Evolutionary conservation across 2,888 invertebrate species (phyloP).

Genomic region (Galerucella nymphaeae): DNA sequence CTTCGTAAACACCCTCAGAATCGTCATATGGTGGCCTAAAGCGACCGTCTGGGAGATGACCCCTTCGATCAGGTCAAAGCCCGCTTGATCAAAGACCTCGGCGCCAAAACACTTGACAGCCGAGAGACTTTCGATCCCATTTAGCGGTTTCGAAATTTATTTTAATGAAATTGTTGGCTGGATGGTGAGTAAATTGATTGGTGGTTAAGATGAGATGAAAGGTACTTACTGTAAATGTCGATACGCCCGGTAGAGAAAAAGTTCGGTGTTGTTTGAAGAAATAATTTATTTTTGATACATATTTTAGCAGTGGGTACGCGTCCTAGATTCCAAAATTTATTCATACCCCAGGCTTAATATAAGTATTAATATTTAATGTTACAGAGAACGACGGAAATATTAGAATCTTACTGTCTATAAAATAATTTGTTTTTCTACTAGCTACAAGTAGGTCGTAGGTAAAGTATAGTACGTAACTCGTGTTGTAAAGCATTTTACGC

Average conservation of each 20-base stretch:
- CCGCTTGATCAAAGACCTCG: conserved; percentile 59
- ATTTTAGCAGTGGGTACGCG: not conserved
- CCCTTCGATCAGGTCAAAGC: conserved; percentile 55
- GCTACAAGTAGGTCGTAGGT: too few species aligned
- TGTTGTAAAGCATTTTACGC: too few species aligned
- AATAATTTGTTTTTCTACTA: too few species aligned
- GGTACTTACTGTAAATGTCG: conserved; percentile 30
- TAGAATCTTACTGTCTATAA: too few species aligned
- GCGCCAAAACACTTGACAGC: conserved; percentile 60
- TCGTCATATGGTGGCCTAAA: conserved; percentile 52
- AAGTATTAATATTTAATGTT: too few species aligned
- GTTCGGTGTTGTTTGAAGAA: not conserved
- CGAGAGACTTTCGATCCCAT: conserved; percentile 50
- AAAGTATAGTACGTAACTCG: too few species aligned
- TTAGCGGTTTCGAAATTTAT: conserved; percentile 51
- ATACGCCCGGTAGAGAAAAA: conserved; percentile 10
- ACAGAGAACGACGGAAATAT: too few species aligned
- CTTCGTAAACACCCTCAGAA: conserved; percentile 42
- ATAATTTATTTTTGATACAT: not conserved
- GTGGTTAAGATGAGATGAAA: conserved; percentile 29
- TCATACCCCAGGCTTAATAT: too few species aligned
- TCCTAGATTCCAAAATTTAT: too few species aligned
- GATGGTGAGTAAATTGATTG: conserved; percentile 35
- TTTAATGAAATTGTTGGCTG: conserved; percentile 47
- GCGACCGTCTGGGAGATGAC: conserved; percentile 52